These are phyloP conservation scores for Drosophila anomelani DNA, from an alignment of 2,888 invertebrate genomes.

Conservation along the genomic window DNA sequence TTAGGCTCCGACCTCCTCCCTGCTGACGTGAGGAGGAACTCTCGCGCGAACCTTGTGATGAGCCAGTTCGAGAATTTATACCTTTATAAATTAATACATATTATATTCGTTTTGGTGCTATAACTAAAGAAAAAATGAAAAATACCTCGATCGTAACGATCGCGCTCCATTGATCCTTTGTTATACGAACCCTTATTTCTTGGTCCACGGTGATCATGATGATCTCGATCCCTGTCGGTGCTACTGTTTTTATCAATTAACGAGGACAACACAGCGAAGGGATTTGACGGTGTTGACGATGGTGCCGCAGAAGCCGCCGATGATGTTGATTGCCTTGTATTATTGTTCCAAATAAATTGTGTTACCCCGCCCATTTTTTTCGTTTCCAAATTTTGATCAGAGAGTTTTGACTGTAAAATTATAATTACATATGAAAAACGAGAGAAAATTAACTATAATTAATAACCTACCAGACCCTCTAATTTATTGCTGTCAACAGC, in stretches of 20 bases:
- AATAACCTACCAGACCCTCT: constrained; percentile 79
- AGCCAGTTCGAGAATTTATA: constrained; percentile 86
- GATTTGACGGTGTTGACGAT: constrained; percentile 80
- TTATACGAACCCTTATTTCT: constrained; percentile 83
- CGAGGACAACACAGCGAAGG: constrained; percentile 81
- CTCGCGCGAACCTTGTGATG: constrained; percentile 86
- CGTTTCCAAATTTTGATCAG: constrained; percentile 78
- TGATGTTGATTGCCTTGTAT: constrained; percentile 55
- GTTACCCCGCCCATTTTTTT: constrained; percentile 82
- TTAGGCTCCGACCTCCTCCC: constrained; percentile 68
- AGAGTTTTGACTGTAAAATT: constrained; percentile 52
- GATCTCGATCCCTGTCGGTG: constrained; percentile 61
- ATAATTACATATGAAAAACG: not conserved
- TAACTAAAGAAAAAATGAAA: not conserved
- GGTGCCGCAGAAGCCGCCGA: constrained; percentile 52
- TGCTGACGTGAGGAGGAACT: constrained; percentile 83
- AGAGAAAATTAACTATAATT: not conserved
- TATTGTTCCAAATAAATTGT: constrained; percentile 80
- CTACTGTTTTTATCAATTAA: constrained; percentile 72
- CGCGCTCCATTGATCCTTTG: constrained; percentile 83
- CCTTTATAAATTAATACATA: constrained; percentile 51
- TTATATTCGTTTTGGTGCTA: not conserved
- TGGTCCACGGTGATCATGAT: constrained; percentile 79
- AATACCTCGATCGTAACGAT: constrained; percentile 79
- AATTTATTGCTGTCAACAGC: constrained; percentile 82